These are phyloP conservation scores for Eira barbara DNA, from an alignment of 2,113 vertebrate species.

Conservation along the genomic window DNA sequence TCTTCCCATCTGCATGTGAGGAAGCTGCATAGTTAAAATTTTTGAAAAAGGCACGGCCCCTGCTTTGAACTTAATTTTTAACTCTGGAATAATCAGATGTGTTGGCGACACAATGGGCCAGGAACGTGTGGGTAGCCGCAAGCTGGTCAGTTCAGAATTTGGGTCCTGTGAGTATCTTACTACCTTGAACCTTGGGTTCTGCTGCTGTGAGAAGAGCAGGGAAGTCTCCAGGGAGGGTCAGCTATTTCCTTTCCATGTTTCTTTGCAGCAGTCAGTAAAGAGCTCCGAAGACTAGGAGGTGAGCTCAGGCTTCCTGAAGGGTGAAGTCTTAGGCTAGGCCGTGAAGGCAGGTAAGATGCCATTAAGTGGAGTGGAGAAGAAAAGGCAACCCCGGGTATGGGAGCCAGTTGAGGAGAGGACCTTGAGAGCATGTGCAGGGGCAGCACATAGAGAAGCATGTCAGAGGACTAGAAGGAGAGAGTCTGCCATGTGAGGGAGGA, in stretches of 20 bases:
- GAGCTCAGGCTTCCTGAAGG: neutral
- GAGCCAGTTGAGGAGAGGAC: neutral
- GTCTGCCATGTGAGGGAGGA: neutral
- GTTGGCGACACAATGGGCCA: neutral
- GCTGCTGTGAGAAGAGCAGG: neutral
- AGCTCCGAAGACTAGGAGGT: neutral
- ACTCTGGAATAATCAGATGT: neutral
- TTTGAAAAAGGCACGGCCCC: neutral
- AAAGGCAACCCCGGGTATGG: neutral
- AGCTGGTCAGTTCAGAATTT: neutral
- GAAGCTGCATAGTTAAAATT: neutral
- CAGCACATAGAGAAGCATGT: neutral
- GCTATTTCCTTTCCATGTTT: neutral
- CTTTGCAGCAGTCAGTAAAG: neutral
- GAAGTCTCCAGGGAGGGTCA: neutral
- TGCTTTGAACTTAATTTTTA: constrained; percentile 11
- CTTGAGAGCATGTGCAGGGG: neutral
- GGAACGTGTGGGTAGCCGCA: neutral
- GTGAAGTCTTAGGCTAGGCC: neutral
- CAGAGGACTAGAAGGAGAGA: neutral
- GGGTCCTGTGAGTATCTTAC: neutral
- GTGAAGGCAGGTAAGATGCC: neutral
- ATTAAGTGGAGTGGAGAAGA: neutral
- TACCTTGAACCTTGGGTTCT: neutral
- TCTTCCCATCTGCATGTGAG: neutral